Evolutionary conservation across 2,797 vertebrate genomes (phyloP).

Genomic region (Artibeus jamaicensis): DNA sequence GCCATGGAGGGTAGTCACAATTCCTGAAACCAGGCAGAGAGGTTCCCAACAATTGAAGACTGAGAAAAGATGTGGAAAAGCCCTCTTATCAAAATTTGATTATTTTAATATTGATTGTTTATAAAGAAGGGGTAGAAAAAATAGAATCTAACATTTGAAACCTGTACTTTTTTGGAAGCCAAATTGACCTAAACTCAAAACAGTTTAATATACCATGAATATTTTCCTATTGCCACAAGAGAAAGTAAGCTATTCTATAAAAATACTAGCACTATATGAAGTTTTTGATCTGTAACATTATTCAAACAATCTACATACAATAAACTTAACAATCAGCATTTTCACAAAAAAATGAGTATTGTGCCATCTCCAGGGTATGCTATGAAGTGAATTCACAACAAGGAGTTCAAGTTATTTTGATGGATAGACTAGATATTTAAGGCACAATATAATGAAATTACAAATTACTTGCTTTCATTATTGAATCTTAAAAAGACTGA

Average conservation of each 20-base stretch:
- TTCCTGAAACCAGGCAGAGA: too few relatives aligned
- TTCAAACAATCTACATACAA: not conserved
- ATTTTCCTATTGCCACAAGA: not conserved
- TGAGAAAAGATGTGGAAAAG: not conserved
- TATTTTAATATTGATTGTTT: not conserved
- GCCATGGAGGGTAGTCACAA: too few relatives aligned
- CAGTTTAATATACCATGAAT: not conserved
- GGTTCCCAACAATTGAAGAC: not conserved
- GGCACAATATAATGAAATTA: not conserved
- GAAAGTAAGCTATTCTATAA: not conserved
- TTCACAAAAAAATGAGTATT: not conserved
- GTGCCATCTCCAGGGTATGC: not conserved
- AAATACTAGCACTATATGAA: not conserved
- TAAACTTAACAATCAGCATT: not conserved
- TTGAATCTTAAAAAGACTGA: slow-evolving; percentile 12
- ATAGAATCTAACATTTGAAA: not conserved
- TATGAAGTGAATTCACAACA: not conserved
- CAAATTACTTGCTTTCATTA: not conserved
- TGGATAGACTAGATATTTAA: not conserved
- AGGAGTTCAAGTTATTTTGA: not conserved
- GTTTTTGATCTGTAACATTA: not conserved
- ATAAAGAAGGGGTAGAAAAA: not conserved
- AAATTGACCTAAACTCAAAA: not conserved
- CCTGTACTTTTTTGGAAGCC: not conserved
- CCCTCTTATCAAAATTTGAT: not conserved